Evolutionary conservation across 2,888 invertebrate species (phyloP).

Genomic region (Margaritifera margaritifera): DNA sequence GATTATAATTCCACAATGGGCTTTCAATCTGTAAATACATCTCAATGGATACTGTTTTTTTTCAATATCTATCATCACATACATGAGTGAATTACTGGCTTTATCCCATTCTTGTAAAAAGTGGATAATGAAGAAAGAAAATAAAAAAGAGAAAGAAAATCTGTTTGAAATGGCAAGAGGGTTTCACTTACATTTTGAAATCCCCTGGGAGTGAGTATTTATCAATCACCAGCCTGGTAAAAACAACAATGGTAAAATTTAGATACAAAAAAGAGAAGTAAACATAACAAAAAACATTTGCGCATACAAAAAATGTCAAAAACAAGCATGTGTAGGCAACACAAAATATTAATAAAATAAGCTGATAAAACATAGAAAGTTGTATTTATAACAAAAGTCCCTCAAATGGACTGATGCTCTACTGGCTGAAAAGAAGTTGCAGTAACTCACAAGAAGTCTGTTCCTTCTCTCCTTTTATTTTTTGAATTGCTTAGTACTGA

Average conservation of each 20-base stretch:
- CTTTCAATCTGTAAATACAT: too few relatives aligned
- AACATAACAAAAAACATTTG: not conserved
- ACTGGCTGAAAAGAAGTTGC: too few relatives aligned
- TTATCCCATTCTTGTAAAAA: not conserved
- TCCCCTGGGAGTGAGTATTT: constrained; percentile 46
- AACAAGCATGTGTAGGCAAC: not conserved
- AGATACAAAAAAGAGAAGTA: not conserved
- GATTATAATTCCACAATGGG: too few relatives aligned
- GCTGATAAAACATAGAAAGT: not conserved
- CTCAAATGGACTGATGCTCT: too few relatives aligned
- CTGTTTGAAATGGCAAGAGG: constrained; percentile 2
- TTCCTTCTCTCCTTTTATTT: too few relatives aligned
- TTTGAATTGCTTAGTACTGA: too few relatives aligned
- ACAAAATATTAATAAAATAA: not conserved
- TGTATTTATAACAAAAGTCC: not conserved
- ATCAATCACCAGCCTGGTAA: constrained; percentile 49
- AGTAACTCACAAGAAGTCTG: too few relatives aligned
- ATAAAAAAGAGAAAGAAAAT: not conserved
- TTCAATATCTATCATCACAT: not conserved
- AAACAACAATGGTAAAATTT: constrained; percentile 3
- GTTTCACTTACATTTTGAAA: constrained; percentile 61
- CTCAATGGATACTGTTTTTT: too few relatives aligned
- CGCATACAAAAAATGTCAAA: not conserved
- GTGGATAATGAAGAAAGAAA: not conserved
- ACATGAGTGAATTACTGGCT: not conserved